A percentile compares a stretch with the other conserved stretches of the same genome.
Evolutionary conservation across 2,797 vertebrate genomes (phyloP).

Genomic region (Rhincodon typus): DNA sequence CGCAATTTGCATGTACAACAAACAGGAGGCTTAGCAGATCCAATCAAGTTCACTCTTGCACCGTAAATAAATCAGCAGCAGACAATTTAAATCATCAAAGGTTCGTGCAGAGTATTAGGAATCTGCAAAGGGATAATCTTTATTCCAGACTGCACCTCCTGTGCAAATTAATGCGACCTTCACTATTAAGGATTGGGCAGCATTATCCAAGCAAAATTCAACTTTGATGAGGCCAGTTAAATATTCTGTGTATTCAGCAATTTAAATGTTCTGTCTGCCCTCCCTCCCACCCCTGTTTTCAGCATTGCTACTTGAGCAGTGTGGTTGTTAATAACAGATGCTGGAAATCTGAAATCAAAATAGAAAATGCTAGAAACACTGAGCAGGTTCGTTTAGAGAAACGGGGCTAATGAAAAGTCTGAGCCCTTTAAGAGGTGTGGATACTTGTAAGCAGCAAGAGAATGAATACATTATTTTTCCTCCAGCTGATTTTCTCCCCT

Average conservation of each 20-base stretch:
- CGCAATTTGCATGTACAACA: constrained; percentile 8
- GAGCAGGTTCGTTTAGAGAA: not conserved
- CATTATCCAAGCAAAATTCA: not conserved
- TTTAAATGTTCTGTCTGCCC: not conserved
- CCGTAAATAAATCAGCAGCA: not conserved
- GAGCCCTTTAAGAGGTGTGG: not conserved
- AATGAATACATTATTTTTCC: not conserved
- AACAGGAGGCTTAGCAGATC: not conserved
- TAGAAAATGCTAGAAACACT: not conserved
- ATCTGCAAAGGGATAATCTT: not conserved
- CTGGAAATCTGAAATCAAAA: not conserved
- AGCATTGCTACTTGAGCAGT: not conserved
- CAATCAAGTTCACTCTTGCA: not conserved
- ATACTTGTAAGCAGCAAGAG: not conserved
- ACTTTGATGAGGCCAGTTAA: not conserved
- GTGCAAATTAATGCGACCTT: not conserved
- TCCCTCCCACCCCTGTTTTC: not conserved
- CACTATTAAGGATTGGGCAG: not conserved
- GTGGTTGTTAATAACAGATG: not conserved
- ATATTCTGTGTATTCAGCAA: not conserved
- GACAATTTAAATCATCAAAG: not conserved
- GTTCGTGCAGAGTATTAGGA: not conserved
- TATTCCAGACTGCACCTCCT: not conserved
- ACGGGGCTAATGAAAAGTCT: not conserved
- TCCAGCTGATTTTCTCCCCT: not conserved